These are phyloP conservation scores for Sterna hirundo DNA, from an alignment of 2,113 vertebrate genomes.

Conservation along the genomic window DNA sequence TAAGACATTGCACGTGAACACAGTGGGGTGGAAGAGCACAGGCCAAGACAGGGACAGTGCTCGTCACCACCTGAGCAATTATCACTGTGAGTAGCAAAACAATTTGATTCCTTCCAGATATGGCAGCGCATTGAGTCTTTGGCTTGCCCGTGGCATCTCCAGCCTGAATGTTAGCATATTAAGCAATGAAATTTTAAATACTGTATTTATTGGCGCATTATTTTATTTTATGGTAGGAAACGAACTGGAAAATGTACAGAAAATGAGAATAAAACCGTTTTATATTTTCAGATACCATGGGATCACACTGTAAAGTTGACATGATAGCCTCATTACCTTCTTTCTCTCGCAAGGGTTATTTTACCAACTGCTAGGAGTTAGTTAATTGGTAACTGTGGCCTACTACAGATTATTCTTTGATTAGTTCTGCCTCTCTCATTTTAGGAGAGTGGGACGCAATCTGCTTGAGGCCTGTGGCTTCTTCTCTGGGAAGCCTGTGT, in stretches of 20 bases:
- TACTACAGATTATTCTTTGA: background rate
- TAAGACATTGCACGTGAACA: background rate
- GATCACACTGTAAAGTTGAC: background rate
- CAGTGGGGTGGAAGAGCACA: background rate
- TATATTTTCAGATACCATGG: background rate
- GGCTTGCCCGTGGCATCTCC: background rate
- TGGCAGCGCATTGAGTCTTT: background rate
- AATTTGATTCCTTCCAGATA: background rate
- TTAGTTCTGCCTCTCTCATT: background rate
- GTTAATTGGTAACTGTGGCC: background rate
- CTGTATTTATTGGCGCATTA: background rate
- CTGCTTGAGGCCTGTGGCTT: background rate
- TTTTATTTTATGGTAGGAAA: slow-evolving; percentile 3
- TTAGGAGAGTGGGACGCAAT: background rate
- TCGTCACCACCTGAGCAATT: too few species aligned
- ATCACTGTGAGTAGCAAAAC: background rate
- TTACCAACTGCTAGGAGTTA: background rate
- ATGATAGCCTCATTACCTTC: background rate
- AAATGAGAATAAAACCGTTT: background rate
- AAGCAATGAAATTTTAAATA: background rate
- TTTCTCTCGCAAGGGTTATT: background rate
- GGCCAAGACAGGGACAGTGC: too few species aligned
- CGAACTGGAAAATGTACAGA: slow-evolving; percentile 9
- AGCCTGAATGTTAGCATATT: background rate
- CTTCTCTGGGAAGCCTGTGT: background rate